Conservation (phyloP, 2,888 invertebrate genomes). For the Callinectes sapidus region DNA sequence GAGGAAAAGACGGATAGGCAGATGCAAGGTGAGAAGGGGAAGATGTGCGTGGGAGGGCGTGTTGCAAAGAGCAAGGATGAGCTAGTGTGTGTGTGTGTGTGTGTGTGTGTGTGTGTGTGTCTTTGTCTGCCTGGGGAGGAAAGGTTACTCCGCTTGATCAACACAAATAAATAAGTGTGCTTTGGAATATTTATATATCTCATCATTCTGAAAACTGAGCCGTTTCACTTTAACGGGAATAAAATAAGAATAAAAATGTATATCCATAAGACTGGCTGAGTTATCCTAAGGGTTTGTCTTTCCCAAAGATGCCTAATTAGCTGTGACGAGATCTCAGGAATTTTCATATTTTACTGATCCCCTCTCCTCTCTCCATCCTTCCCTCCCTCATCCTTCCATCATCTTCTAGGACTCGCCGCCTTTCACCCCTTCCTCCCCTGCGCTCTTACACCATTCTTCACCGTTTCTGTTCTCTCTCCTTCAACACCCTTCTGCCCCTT, state of each 20-base stretch:
- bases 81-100: too few species aligned
- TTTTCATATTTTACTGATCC: slow-evolving; percentile 14
- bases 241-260: not conserved
- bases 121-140: not conserved
- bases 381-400: not conserved
- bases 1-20: not conserved
- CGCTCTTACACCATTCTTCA: not conserved
- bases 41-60: too few species aligned
- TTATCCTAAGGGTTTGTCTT: slow-evolving; percentile 36
- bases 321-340: slow-evolving; percentile 24
- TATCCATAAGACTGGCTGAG: not conserved
- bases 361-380: not conserved
- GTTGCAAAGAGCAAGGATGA: too few species aligned
- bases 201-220: slow-evolving; percentile 6
- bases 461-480: not conserved
- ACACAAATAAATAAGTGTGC: not conserved
- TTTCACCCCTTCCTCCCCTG: not conserved
- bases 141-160: not conserved
- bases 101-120: too few species aligned
- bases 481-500: not conserved
- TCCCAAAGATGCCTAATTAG: slow-evolving; percentile 1
- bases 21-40: not conserved
- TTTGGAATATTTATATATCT: not conserved
- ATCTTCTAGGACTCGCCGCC: not conserved
- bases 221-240: not conserved